A percentile compares a stretch with the other conserved stretches of the same genome.
Evolutionary conservation across 2,797 vertebrate genomes (phyloP).

Genomic region (Uromys caudimaculatus): DNA sequence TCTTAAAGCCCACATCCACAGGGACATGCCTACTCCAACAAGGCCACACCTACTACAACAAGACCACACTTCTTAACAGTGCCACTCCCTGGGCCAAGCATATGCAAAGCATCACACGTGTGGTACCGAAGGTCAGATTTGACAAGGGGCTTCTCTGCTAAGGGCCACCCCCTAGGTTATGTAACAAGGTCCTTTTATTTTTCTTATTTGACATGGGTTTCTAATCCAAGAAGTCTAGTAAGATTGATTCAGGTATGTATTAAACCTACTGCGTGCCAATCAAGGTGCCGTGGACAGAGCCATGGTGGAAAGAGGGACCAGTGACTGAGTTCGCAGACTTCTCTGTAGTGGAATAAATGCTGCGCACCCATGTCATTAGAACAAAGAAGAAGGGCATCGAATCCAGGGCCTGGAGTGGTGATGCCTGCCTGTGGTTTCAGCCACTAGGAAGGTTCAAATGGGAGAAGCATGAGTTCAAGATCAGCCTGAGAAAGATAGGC

Average conservation of each 20-base stretch:
- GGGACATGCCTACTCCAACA: not conserved
- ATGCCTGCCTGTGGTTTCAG: not conserved
- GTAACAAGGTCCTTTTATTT: not conserved
- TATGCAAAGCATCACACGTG: not conserved
- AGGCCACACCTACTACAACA: no score
- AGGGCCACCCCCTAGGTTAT: not conserved
- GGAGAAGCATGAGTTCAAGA: not conserved
- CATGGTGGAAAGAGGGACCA: not conserved
- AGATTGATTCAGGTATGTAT: not conserved
- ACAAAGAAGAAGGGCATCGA: not conserved
- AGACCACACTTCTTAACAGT: not conserved
- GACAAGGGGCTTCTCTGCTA: not conserved
- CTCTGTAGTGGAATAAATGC: not conserved
- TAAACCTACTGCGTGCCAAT: not conserved
- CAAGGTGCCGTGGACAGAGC: not conserved
- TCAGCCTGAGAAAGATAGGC: not conserved
- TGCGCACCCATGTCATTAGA: not conserved
- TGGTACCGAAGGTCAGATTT: constrained; percentile 8
- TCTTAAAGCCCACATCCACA: not conserved
- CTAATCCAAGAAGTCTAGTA: not conserved
- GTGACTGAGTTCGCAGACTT: not conserved
- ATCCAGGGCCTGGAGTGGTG: not conserved
- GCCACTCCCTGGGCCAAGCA: not conserved
- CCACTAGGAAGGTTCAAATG: not conserved
- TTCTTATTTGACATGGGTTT: constrained; percentile 24